Base-by-base conservation (phyloP, 2,797 vertebrate genomes). In the Tokudaia muenninki region DNA sequence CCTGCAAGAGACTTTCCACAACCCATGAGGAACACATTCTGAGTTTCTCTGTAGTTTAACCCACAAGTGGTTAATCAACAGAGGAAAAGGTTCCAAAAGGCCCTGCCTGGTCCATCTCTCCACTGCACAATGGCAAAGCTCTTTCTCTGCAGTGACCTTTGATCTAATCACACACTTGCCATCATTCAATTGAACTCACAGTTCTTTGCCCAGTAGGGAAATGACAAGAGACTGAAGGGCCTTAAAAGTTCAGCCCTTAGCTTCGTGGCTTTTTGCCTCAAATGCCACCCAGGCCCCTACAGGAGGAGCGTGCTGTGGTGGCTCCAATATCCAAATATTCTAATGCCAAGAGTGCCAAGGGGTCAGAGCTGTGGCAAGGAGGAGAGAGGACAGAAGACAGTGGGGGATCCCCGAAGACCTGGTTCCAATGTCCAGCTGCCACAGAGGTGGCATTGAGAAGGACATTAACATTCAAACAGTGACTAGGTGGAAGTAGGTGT, bases 101-200 rank as follows among this genome's bases (percentile, higher is more conserved):
- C 13, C 47, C 78, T 0, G 11, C 0, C 90, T 21, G 84, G 77
- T 91, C 83, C 47, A 0, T 82, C 10, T 81, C 84, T 96, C 92
- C 17, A 1, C 26, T 91, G 47, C 82, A 70, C 97, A 95, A 82
- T 1, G 87, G 95, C 97, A 95, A 88, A 96, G 70, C 70, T 5
- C 26, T 96, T 93, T 82, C 97, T 61, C 22, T 16, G 22, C 16
- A 0, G 88, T 97, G 95, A 95, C 97, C 98, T 98, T 98, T 97
- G 24, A 24, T 97, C 92, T 97, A 92, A 96, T 59, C 94, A 97
- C 82, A 16, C 44, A 0, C 31, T n/a, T 2, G 3, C 92, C 63
- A 94, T 57, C 92, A 6, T 41, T 97, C 94, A 16, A 0, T 0
- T 24, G 21, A 93, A 86, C 81, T 75, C 78, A 65, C 75, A 37